Evolutionary conservation across 2,113 vertebrate genomes (phyloP).

Genomic region (Mastomys coucha): DNA sequence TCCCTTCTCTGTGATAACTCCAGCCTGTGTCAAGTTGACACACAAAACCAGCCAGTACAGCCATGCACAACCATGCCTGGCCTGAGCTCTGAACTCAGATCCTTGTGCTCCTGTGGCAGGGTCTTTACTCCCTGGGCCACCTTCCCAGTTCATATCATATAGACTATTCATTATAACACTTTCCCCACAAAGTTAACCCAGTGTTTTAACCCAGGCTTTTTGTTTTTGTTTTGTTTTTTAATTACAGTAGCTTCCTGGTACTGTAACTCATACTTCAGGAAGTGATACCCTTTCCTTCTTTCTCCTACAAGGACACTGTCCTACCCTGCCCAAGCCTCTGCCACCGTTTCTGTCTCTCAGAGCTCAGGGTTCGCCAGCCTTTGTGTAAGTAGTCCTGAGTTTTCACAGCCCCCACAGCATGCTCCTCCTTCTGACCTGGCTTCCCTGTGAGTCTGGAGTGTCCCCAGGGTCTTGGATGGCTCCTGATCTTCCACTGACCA

Average conservation of each 20-base stretch:
- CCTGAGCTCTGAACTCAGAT: neutral
- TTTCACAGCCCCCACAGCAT: fast-evolving
- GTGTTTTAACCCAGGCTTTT: conserved; percentile 27
- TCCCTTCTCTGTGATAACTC: too few relatives aligned
- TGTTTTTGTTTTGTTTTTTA: neutral
- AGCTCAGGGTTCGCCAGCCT: neutral
- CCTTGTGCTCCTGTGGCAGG: too few relatives aligned
- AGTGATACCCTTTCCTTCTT: conserved; percentile 53
- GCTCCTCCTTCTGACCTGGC: neutral
- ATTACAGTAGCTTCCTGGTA: conserved; percentile 55
- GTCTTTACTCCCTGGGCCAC: neutral
- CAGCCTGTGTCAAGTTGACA: too few relatives aligned
- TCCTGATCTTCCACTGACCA: neutral
- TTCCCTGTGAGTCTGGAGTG: neutral
- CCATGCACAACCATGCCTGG: too few relatives aligned
- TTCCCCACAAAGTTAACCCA: conserved; percentile 71
- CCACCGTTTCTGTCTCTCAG: neutral
- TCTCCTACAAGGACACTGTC: neutral
- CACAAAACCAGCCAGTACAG: too few relatives aligned
- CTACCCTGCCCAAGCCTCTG: neutral
- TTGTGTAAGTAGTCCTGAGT: too few relatives aligned
- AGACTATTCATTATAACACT: conserved; percentile 65
- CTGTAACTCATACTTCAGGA: conserved; percentile 49
- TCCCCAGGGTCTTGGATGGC: neutral
- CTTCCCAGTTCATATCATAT: too few relatives aligned